Evolutionary conservation across 2,113 vertebrate genomes (phyloP).

Genomic region (Sarotherodon lohbergeri): DNA sequence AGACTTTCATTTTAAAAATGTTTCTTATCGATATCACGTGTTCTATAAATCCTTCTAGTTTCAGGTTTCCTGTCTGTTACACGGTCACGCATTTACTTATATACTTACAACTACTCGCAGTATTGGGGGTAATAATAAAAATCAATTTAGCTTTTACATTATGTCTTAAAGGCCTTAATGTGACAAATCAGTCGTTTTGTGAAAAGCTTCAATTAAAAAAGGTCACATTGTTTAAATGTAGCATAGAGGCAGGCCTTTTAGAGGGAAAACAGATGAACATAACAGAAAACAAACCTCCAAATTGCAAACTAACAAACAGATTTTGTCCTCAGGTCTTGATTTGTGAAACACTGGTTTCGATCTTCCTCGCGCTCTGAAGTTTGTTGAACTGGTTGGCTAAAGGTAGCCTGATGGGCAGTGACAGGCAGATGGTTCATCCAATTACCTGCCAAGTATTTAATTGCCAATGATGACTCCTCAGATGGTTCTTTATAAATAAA

Average conservation of each 20-base stretch:
- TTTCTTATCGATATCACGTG: not conserved
- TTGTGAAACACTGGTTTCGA: not conserved
- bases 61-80: not conserved
- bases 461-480: not conserved
- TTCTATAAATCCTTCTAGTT: not conserved
- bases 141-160: not conserved
- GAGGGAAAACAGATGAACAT: not conserved
- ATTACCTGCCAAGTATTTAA: not conserved
- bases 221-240: not conserved
- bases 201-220: not conserved
- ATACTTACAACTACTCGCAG: not conserved
- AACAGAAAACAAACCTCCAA: not conserved
- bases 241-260: not conserved
- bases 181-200: not conserved
- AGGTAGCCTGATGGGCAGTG: not conserved
- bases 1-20: not conserved
- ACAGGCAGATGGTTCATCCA: not conserved
- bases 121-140: too few species aligned
- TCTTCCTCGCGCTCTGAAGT: rapidly evolving
- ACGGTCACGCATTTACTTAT: rapidly evolving
- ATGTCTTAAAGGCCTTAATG: not conserved
- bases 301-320: not conserved
- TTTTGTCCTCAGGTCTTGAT: not conserved
- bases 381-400: not conserved
- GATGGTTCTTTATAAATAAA: not conserved